Percentiles rank a stretch among this genome's conserved stretches.
Conservation (phyloP, 2,113 vertebrate genomes). For the Mesembrinibis cayennensis region DNA sequence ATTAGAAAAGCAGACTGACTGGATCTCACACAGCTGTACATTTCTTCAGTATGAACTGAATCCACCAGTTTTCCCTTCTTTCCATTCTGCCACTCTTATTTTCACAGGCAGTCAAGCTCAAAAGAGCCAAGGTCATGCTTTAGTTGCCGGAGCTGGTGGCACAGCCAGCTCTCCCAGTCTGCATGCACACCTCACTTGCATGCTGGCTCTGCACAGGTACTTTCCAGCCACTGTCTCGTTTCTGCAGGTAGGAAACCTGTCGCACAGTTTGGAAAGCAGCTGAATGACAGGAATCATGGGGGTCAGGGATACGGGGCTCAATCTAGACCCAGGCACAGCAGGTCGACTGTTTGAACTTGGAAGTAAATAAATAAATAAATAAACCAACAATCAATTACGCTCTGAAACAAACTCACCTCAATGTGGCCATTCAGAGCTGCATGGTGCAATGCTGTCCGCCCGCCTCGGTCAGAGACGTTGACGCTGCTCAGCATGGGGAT, state of each 20-base stretch:
- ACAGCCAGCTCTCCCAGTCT: background rate
- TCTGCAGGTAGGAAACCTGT: background rate
- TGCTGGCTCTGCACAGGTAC: background rate
- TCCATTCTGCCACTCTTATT: background rate
- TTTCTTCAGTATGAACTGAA: background rate
- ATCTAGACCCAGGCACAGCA: background rate
- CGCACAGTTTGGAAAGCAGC: background rate
- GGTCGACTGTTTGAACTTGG: rapidly evolving
- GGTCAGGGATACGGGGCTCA: background rate
- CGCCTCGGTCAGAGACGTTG: constrained; percentile 93
- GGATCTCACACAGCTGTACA: background rate
- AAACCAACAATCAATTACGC: rapidly evolving
- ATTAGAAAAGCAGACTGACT: background rate
- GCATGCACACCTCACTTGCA: rapidly evolving
- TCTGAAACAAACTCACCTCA: constrained; percentile 74
- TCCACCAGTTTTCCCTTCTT: background rate
- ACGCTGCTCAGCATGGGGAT: constrained; percentile 94
- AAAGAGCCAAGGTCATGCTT: rapidly evolving
- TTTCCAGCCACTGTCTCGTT: background rate
- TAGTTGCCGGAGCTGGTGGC: rapidly evolving
- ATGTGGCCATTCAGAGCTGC: constrained; percentile 94
- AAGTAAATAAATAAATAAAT: too few relatives aligned
- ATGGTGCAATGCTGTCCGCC: constrained; percentile 92
- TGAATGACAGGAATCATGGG: rapidly evolving
- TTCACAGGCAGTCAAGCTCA: background rate